Evolutionary conservation across 2,797 vertebrate genomes (phyloP), one percentile per base, ranked within the genome.

Genomic region (Chaunax sp.): DNA sequence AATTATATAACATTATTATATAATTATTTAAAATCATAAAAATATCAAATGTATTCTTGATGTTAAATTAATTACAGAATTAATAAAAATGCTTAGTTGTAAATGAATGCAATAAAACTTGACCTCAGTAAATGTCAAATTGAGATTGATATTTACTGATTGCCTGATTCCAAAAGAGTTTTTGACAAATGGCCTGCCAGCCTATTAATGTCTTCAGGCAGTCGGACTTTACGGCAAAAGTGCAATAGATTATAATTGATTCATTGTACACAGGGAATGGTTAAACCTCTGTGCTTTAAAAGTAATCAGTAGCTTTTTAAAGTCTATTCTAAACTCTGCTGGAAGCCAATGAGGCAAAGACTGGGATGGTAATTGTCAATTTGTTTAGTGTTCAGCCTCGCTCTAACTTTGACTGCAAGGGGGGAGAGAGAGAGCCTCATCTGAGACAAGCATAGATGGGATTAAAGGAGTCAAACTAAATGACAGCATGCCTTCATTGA

Each of bases 301-400:
- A 75, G 75, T 64, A 78, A 84, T 75, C 77, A 78, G 71, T 15
- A 19, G 61, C 82, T 62, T 77, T 86, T 82, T 49, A 79, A 83
- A 80, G 56, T 77, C 68, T 75, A 75, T 82, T 86, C 63, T 61
- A 46, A 80, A 71, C 81, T 61, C 72, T 45, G 72, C 76, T 80
- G 69, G 71, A 79, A 61, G 77, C 71, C 59, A 77, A 53, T 72
- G 60, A 84, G 73, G 62, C n/a, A 1, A 50, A 75, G 56, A 82
- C 75, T 65, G 70, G 63, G 57, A 56, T 49, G 75, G 69, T 84
- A 74, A 84, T 77, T 81, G 68, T 75, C 57, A 73, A 76, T 85
- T 81, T 73, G 69, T 75, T 74, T 75, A 55, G 65, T n/a, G 16
- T 60, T 61, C 58, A 80, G 44, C 54, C 40, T 46, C 54, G 15